These are phyloP conservation scores for Electrona antarctica DNA, from an alignment of 2,113 vertebrate species.

Conservation along the genomic window DNA sequence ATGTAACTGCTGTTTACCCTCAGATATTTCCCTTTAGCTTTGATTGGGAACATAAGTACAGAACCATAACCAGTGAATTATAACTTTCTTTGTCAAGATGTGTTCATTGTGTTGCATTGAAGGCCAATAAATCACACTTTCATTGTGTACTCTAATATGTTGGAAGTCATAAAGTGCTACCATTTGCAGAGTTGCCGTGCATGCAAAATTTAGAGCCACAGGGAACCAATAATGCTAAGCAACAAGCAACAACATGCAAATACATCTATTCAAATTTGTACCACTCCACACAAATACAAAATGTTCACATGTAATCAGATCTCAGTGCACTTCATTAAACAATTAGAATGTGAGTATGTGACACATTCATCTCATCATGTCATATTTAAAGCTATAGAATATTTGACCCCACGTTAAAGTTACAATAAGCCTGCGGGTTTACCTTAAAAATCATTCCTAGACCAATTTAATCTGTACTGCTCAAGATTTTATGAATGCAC, in stretches of 20 bases:
- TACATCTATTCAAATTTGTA: conserved; percentile 78
- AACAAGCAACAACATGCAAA: conserved; percentile 79
- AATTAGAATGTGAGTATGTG: conserved; percentile 38
- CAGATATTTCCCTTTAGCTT: conserved; percentile 30
- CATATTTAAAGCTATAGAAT: conserved; percentile 34
- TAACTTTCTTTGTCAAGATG: conserved; percentile 40
- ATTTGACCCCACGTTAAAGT: conserved; percentile 14
- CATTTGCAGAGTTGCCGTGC: conserved; percentile 61
- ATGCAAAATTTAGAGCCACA: conserved; percentile 80
- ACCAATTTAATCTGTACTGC: conserved; percentile 13
- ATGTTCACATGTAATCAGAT: conserved; percentile 40
- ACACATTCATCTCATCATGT: conserved; percentile 29
- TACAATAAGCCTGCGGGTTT: background rate
- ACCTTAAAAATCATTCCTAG: background rate
- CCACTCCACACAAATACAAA: conserved; percentile 49
- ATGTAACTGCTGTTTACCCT: conserved; percentile 11
- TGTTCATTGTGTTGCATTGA: conserved; percentile 50
- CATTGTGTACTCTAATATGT: conserved; percentile 35
- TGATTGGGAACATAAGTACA: conserved; percentile 31
- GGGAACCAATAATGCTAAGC: conserved; percentile 71
- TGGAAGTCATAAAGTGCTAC: conserved; percentile 51
- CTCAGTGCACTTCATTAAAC: conserved; percentile 23
- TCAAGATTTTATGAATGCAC: background rate
- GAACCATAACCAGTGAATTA: conserved; percentile 53
- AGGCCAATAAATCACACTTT: conserved; percentile 58